Percentiles rank a stretch among this genome's conserved stretches.
phyloP scores from a whole-genome alignment of 1,140 invertebrate genomes.

The Anoplolepis gracilipes region DNA sequence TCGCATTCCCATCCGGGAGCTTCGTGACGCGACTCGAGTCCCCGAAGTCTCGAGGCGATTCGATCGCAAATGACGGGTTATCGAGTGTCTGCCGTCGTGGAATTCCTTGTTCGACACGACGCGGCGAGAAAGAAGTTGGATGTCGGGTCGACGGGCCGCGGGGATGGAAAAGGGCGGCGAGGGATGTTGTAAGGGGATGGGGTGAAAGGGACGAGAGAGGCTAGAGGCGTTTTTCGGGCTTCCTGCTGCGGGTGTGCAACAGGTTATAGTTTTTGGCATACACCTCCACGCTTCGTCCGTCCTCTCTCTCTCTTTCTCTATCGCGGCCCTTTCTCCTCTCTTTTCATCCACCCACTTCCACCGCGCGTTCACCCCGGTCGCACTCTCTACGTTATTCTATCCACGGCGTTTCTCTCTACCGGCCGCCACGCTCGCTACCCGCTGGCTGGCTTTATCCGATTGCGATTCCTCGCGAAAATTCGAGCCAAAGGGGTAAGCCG shows the following conservation, averaged over 20 bases:
- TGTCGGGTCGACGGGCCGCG: constrained; percentile 52
- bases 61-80: constrained; percentile 72
- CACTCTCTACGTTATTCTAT: constrained; percentile 67
- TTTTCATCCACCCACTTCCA: constrained; percentile 43
- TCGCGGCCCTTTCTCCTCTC: constrained; percentile 65
- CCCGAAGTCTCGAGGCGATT: constrained; percentile 37
- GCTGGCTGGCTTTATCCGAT: constrained; percentile 61
- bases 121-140: constrained; percentile 71
- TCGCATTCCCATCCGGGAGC: constrained; percentile 33
- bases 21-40: constrained; percentile 41
- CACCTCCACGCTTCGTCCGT: constrained; percentile 77
- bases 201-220: constrained; percentile 78
- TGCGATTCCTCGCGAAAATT: constrained; percentile 62
- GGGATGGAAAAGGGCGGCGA: constrained; percentile 62
- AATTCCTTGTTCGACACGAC: constrained; percentile 68
- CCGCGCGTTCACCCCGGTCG: constrained; percentile 58
- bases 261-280: constrained; percentile 86
- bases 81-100: constrained; percentile 67
- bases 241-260: constrained; percentile 82
- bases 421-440: constrained; percentile 36
- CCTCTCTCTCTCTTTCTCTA: constrained; percentile 66
- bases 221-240: constrained; percentile 85
- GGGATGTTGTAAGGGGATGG: constrained; percentile 60
- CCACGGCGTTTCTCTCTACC: constrained; percentile 71
- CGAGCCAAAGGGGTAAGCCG: constrained; percentile 57